Percentiles rank a stretch among this genome's conserved stretches.
phyloP scores from a whole-genome alignment of 2,113 vertebrate genomes.

The Aix galericulata region DNA sequence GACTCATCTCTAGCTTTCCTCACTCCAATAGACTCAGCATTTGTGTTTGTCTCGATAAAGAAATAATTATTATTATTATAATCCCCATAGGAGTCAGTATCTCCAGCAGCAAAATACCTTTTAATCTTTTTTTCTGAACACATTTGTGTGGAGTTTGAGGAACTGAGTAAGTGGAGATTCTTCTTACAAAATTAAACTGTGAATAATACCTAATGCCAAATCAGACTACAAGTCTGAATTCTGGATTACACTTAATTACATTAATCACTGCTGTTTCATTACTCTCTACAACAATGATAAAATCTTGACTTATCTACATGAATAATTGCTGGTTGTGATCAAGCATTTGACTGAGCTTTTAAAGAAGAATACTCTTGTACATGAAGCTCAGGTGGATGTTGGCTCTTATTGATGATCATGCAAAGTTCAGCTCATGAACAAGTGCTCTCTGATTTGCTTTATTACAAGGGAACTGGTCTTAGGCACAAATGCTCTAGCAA shows the following conservation, averaged over 20 bases:
- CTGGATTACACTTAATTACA: slow-evolving; percentile 29
- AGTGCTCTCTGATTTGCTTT: not conserved
- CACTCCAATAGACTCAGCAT: not conserved
- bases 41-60: not conserved
- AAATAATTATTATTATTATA: not conserved
- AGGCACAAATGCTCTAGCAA: not conserved
- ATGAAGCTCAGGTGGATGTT: not conserved
- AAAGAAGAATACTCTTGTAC: not conserved
- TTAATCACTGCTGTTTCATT: not conserved
- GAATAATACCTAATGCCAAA: not conserved
- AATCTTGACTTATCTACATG: not conserved
- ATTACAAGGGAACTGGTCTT: not conserved
- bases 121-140: not conserved
- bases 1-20: not conserved
- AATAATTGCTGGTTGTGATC: not conserved
- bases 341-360: not conserved
- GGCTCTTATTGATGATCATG: not conserved
- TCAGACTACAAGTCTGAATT: not conserved
- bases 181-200: not conserved
- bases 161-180: not conserved
- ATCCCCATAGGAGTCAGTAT: not conserved
- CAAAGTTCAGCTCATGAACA: not conserved
- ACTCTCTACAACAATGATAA: not conserved
- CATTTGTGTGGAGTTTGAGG: not conserved
- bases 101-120: not conserved